Evolutionary conservation across 2,888 invertebrate genomes (phyloP).

Genomic region (Rutpela maculata): DNA sequence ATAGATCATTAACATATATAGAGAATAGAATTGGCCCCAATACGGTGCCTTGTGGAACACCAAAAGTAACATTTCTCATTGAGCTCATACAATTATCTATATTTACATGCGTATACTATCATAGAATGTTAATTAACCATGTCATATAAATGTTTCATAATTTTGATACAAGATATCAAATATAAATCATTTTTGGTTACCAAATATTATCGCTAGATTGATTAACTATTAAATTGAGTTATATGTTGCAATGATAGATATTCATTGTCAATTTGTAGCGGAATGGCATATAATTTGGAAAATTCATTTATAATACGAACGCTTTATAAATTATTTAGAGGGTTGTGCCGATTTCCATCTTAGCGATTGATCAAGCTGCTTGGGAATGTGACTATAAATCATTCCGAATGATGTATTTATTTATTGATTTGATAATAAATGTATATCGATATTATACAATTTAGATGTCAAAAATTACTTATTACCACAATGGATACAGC

Average conservation of each 20-base stretch:
- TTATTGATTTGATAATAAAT: slow-evolving; percentile 40
- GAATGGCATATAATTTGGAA: slow-evolving; percentile 35
- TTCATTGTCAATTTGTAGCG: slow-evolving; percentile 32
- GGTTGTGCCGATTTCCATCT: slow-evolving; percentile 30
- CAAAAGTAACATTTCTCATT: no score
- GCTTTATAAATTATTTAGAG: slow-evolving; percentile 41
- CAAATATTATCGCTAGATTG: not conserved
- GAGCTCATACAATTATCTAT: no score
- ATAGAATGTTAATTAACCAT: no score
- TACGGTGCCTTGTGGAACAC: no score
- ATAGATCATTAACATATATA: no score
- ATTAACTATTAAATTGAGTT: slow-evolving; percentile 42
- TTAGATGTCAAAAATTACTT: slow-evolving; percentile 22
- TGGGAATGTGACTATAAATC: slow-evolving; percentile 30
- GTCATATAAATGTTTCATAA: not conserved
- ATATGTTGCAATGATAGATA: slow-evolving; percentile 39
- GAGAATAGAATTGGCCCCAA: no score
- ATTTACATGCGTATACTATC: no score
- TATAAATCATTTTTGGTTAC: not conserved
- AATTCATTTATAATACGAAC: slow-evolving; percentile 38
- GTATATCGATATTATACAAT: slow-evolving; percentile 30
- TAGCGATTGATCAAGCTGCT: slow-evolving; percentile 38
- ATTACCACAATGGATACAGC: slow-evolving; percentile 18
- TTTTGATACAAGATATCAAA: not conserved
- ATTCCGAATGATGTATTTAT: slow-evolving; percentile 20